Evolutionary conservation across 2,797 vertebrate species (phyloP).

Genomic region (Lepidocolaptes lacrymiger): DNA sequence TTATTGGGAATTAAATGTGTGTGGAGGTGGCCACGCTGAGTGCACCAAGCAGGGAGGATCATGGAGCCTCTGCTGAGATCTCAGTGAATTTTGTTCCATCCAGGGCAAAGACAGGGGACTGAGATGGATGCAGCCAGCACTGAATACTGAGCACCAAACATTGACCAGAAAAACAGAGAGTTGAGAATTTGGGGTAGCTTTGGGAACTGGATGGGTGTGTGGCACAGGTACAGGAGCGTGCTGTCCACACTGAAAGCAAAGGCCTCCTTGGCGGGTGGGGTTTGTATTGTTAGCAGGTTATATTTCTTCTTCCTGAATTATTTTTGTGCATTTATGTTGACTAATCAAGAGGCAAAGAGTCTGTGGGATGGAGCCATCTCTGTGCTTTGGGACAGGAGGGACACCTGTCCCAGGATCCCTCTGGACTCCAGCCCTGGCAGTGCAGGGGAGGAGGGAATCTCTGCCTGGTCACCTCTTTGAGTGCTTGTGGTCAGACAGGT

Average conservation of each 20-base stretch:
- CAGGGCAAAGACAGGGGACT: background rate
- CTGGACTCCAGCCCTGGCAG: background rate
- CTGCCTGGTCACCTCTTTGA: rapidly evolving
- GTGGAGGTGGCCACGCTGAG: background rate
- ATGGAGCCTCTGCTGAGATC: background rate
- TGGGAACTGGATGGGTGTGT: rapidly evolving
- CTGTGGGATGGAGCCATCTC: background rate
- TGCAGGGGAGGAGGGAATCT: background rate
- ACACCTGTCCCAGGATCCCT: background rate
- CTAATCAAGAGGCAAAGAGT: background rate
- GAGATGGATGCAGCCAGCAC: background rate
- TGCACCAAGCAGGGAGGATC: rapidly evolving
- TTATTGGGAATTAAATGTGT: background rate
- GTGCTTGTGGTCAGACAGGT: rapidly evolving
- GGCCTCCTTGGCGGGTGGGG: background rate
- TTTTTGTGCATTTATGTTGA: background rate
- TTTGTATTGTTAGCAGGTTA: background rate
- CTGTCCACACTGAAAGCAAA: background rate
- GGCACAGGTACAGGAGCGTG: background rate
- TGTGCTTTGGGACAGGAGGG: background rate
- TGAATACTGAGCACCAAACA: background rate
- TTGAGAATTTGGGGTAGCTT: rapidly evolving
- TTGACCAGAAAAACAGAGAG: background rate
- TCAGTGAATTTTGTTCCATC: background rate
- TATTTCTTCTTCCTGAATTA: background rate